These are phyloP conservation scores for Centropus bengalensis DNA, from an alignment of 2,113 vertebrate genomes.

Conservation along the genomic window DNA sequence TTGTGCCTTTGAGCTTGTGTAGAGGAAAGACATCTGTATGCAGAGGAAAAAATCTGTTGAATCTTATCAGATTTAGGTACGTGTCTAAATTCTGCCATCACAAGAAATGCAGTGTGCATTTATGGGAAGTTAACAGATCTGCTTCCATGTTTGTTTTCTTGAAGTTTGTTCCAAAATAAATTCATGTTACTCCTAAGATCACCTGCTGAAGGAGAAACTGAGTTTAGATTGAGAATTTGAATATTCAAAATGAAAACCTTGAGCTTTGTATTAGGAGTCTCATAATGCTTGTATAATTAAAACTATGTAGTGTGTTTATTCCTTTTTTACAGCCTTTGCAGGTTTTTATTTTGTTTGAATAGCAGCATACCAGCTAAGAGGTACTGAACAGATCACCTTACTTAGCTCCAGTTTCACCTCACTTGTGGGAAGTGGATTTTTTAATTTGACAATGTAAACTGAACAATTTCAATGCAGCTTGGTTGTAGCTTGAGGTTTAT, in stretches of 20 bases:
- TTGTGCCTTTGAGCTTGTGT: not conserved
- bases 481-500: not conserved
- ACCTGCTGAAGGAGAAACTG: not conserved
- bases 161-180: not conserved
- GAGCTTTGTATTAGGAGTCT: not conserved
- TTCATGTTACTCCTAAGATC: not conserved
- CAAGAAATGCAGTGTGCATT: not conserved
- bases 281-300: not conserved
- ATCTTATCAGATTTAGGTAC: not conserved
- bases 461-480: not conserved
- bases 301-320: not conserved
- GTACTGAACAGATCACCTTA: not conserved
- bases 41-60: not conserved
- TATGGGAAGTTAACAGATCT: not conserved
- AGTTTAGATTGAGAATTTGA: not conserved
- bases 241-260: not conserved
- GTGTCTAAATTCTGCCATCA: not conserved
- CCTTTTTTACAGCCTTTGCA: not conserved
- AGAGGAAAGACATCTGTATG: not conserved
- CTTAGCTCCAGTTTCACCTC: not conserved
- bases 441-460: not conserved
- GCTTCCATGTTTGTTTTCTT: not conserved
- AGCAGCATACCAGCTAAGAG: not conserved
- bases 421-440: not conserved
- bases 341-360: not conserved